A percentile compares a stretch with the other conserved stretches of the same genome.
Conservation (phyloP, 1,140 invertebrate species). For the Gryon sp. region DNA sequence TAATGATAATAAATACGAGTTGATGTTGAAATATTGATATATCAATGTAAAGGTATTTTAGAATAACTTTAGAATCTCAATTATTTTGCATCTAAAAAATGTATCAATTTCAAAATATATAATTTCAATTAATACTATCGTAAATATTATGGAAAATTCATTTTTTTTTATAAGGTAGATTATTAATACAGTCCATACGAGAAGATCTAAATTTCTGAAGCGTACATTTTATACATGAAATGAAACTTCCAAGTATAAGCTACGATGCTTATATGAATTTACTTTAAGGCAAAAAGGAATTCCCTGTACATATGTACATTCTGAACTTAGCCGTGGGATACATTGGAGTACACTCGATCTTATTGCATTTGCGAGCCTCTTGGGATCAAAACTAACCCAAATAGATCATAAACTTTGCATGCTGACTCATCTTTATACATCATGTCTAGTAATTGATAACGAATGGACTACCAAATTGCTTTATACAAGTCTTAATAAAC, state of each 20-base stretch:
- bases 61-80: too few relatives aligned
- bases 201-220: conserved; percentile 6
- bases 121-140: too few relatives aligned
- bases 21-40: too few relatives aligned
- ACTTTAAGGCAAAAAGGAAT: conserved; percentile 7
- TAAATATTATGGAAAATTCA: too few relatives aligned
- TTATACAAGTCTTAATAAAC: conserved; percentile 5
- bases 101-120: too few relatives aligned
- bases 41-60: too few relatives aligned
- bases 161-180: too few relatives aligned
- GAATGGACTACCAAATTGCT: conserved; percentile 2
- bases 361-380: not conserved
- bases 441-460: conserved; percentile 14
- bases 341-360: conserved; percentile 22
- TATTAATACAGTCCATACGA: too few relatives aligned
- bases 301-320: conserved; percentile 3
- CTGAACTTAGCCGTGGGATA: conserved; percentile 19
- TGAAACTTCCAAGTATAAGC: not conserved
- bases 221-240: conserved; percentile 1
- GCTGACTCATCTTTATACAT: conserved; percentile 29
- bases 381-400: conserved; percentile 23
- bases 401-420: conserved; percentile 28
- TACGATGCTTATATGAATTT: conserved; percentile 15
- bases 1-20: too few relatives aligned
- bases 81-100: too few relatives aligned